Conservation (phyloP, 2,797 vertebrate species). For the Microctenopoma lineatum region DNA sequence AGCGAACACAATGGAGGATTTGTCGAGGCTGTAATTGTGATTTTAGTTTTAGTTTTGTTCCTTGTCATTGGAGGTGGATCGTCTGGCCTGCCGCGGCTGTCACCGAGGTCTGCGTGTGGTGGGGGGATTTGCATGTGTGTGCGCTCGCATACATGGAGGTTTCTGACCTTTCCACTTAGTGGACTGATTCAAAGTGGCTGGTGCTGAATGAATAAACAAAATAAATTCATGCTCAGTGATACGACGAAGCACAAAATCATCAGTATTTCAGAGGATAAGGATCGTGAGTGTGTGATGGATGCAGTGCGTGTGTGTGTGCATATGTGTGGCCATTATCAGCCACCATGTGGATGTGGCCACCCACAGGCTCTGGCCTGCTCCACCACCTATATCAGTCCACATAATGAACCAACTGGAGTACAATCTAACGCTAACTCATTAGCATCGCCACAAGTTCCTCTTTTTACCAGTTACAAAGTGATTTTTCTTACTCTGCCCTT, state of each 20-base stretch:
- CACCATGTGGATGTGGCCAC: conserved; percentile 41
- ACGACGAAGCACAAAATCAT: conserved; percentile 1
- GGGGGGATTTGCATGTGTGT: conserved; percentile 35
- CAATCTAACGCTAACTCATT: conserved; percentile 46
- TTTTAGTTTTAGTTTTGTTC: conserved; percentile 63
- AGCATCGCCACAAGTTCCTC: conserved; percentile 49
- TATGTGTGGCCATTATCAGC: conserved; percentile 38
- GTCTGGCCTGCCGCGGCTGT: conserved; percentile 60
- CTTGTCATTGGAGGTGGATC: conserved; percentile 71
- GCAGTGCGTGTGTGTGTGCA: conserved; percentile 21
- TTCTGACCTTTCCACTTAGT: conserved; percentile 33
- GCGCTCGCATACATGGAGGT: conserved; percentile 48
- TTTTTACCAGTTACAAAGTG: conserved; percentile 35
- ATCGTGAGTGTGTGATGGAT: background rate
- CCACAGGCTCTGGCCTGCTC: conserved; percentile 48
- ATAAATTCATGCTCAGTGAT: conserved; percentile 5
- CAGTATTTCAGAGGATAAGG: background rate
- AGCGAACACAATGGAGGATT: conserved; percentile 68
- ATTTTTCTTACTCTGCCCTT: conserved; percentile 23
- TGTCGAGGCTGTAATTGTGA: conserved; percentile 65
- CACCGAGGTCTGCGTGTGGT: conserved; percentile 50
- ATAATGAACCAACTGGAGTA: conserved; percentile 49
- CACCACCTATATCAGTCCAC: conserved; percentile 48
- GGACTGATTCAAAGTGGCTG: conserved; percentile 29
- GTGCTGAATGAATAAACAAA: background rate